A percentile compares a stretch with the other conserved stretches of the same genome.
These are phyloP conservation scores for Callospermophilus lateralis DNA, from an alignment of 2,113 vertebrate species.

Conservation along the genomic window DNA sequence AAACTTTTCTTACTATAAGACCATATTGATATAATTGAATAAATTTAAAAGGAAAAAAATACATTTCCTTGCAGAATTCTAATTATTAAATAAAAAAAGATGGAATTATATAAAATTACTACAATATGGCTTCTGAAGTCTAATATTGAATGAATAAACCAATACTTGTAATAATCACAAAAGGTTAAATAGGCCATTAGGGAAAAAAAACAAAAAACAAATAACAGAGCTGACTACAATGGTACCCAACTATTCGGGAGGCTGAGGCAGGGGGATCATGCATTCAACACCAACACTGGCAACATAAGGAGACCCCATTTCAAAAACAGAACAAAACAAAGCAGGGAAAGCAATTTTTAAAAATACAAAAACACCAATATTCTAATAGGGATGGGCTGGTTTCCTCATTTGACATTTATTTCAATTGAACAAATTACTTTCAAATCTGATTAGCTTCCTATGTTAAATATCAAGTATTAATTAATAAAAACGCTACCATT, in stretches of 20 bases:
- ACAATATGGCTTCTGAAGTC: neutral
- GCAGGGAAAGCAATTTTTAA: neutral
- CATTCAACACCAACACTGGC: too few relatives aligned
- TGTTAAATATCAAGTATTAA: neutral
- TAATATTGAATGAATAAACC: neutral
- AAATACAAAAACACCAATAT: conserved; percentile 10
- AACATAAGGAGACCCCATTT: too few relatives aligned
- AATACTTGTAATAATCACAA: neutral
- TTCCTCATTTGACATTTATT: conserved; percentile 21
- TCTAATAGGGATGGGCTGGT: neutral
- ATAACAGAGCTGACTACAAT: neutral
- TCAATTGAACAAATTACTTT: conserved; percentile 31
- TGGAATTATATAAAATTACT: neutral
- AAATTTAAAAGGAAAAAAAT: neutral
- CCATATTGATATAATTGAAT: neutral
- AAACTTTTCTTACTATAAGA: neutral
- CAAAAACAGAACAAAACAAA: neutral
- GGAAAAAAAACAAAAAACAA: neutral
- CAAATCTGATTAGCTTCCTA: conserved; percentile 28
- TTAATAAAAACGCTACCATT: conserved; percentile 49
- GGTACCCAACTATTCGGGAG: too few relatives aligned
- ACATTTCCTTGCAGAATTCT: conserved; percentile 7
- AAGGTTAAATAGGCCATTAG: neutral
- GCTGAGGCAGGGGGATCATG: too few relatives aligned
- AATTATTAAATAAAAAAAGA: neutral